Evolutionary conservation across 2,797 vertebrate species (phyloP).

Genomic region (Xenentodon cancila): DNA sequence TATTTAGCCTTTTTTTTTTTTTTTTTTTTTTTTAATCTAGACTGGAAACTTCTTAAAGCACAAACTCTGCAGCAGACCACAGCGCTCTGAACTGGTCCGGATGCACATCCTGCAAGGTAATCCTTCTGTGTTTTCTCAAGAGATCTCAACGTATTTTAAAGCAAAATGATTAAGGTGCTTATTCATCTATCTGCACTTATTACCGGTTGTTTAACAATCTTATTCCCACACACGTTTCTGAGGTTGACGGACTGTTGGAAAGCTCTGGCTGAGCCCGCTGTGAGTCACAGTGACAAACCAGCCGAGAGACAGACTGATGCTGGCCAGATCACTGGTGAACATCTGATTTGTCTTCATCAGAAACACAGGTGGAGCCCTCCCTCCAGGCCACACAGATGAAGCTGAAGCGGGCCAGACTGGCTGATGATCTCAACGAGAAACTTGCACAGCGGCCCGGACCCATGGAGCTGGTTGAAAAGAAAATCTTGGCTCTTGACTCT

Average conservation of each 20-base stretch:
- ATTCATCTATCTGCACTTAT: conserved; percentile 27
- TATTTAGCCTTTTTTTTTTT: not conserved
- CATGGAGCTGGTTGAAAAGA: conserved; percentile 97
- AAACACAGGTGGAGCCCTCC: conserved; percentile 91
- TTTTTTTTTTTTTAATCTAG: conserved; percentile 71
- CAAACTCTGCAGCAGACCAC: conserved; percentile 93
- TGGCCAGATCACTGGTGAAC: conserved; percentile 17
- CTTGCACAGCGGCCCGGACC: conserved; percentile 93
- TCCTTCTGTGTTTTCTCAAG: conserved; percentile 23
- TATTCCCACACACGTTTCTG: conserved; percentile 26
- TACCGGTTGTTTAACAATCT: conserved; percentile 35
- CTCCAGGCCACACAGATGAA: conserved; percentile 97
- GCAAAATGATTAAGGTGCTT: conserved; percentile 26
- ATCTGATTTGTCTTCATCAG: conserved; percentile 74
- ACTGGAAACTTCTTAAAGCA: conserved; percentile 97
- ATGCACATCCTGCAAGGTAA: conserved; percentile 98
- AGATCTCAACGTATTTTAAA: conserved; percentile 9
- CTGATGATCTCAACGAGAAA: conserved; percentile 95
- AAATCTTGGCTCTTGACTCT: conserved; percentile 93
- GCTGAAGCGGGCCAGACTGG: conserved; percentile 92
- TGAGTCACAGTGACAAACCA: conserved; percentile 56
- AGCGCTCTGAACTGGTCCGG: conserved; percentile 93
- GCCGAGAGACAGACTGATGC: conserved; percentile 17
- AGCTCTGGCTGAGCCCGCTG: conserved; percentile 23
- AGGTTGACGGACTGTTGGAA: conserved; percentile 11